Evolutionary conservation across 2,797 vertebrate genomes (phyloP).

Genomic region (Alcedo atthis): DNA sequence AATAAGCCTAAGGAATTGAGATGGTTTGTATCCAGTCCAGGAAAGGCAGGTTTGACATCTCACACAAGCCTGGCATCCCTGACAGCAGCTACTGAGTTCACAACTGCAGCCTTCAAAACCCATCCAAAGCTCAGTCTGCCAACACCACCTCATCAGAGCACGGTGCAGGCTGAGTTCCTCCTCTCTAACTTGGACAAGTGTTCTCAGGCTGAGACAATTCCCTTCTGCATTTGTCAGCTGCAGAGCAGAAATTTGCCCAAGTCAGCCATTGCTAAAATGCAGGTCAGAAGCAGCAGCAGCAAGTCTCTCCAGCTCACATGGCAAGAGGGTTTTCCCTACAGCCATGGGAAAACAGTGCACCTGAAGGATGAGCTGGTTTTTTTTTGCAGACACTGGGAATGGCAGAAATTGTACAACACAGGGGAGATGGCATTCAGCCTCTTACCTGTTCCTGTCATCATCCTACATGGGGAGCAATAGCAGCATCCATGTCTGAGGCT

Average conservation of each 20-base stretch:
- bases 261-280: not conserved
- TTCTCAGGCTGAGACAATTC: not conserved
- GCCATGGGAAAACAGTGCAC: not conserved
- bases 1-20: not conserved
- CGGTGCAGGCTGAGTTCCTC: not conserved
- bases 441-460: not conserved
- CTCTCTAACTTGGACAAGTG: not conserved
- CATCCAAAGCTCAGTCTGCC: not conserved
- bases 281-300: not conserved
- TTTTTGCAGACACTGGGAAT: not conserved
- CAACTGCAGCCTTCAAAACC: accelerated
- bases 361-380: not conserved
- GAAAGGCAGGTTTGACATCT: not conserved
- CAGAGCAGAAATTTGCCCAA: not conserved
- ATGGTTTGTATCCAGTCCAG: not conserved
- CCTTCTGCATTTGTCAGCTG: not conserved
- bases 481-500: not conserved
- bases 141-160: not conserved
- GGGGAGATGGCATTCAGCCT: not conserved
- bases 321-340: not conserved
- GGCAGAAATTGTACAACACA: not conserved
- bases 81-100: not conserved
- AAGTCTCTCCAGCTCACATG: not conserved
- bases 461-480: not conserved
- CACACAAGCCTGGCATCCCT: accelerated